These are phyloP conservation scores for Carabus problematicus DNA, from an alignment of 2,888 invertebrate genomes.

Conservation along the genomic window DNA sequence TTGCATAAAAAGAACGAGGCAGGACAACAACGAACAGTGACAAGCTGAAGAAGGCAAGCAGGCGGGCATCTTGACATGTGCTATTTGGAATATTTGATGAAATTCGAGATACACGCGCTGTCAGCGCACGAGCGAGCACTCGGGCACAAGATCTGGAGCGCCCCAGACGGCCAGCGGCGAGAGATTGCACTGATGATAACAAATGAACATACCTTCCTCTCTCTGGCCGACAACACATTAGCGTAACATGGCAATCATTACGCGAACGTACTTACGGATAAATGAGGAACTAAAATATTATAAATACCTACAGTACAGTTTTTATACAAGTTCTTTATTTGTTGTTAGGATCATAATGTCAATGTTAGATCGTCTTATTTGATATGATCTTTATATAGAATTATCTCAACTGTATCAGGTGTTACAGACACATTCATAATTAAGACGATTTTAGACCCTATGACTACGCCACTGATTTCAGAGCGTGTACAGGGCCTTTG, in stretches of 20 bases:
- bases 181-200: slow-evolving; percentile 15
- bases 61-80: slow-evolving; percentile 6
- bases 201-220: slow-evolving; percentile 10
- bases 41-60: slow-evolving; percentile 1
- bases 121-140: slow-evolving; percentile 2
- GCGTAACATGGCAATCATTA: background rate
- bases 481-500: no score
- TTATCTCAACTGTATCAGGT: no score
- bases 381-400: no score
- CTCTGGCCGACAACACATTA: background rate
- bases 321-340: no score
- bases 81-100: slow-evolving; percentile 21
- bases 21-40: background rate
- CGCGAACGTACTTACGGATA: no score
- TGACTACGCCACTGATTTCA: no score
- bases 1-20: no score
- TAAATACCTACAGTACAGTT: no score
- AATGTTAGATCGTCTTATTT: no score
- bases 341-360: no score
- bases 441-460: no score
- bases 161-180: background rate
- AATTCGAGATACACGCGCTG: slow-evolving; percentile 17
- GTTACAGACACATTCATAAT: no score
- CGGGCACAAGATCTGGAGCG: slow-evolving; percentile 6
- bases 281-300: slow-evolving; percentile 2